Base-by-base conservation (phyloP, 2,797 vertebrate species). In the Eulemur albifrons region DNA sequence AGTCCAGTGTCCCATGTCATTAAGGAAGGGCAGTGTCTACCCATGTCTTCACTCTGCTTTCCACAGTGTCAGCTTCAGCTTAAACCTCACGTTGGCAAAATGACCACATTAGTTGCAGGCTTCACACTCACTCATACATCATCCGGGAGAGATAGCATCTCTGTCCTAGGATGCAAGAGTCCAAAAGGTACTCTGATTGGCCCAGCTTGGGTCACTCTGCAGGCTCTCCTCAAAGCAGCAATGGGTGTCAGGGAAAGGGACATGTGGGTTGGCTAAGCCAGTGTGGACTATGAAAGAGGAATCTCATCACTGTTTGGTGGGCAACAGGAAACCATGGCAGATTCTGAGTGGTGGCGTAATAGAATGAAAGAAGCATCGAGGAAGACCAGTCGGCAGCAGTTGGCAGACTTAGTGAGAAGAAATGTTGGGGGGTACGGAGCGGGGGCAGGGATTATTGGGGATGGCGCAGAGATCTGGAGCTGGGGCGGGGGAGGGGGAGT, bases 371-470 rank as follows among this genome's bases (percentile, higher is more conserved):
- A 5, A 70, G 35, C 5, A 0, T 43, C 11, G 30, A 52, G 35
- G 52, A 73, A 57, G 38, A 45, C 38, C 50, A n/a, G 27, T 20
- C 7, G 21, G n/a, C 67, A 72, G 48, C 9, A 17, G 35, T 69
- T 25, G 30, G 52, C 7, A 75, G 76, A 70, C 45, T 10, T 20
- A 2, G 11, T 25, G 67, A 88, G 73, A 69, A 43, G 67, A 43
- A n/a, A 23, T 40, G 11, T 15, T 12, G 2, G 0, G 21, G 21
- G 21, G 3, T 20, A 2, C 10, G 7, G 76, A 27, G 61, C 1
- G 4, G 2, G 11, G 38, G 61, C 10, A 17, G 45, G 5, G 8
- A 38, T 43, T 17, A 11, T 10, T 17, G 70, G 23, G 40, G 23
- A 63, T 7, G 14, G 17, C 17, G 8, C 23, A 65, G 89, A 82